Percentiles rank a stretch among this genome's conserved stretches.
phyloP scores from a whole-genome alignment of 1,140 invertebrate species.

The Colletes gigas region DNA sequence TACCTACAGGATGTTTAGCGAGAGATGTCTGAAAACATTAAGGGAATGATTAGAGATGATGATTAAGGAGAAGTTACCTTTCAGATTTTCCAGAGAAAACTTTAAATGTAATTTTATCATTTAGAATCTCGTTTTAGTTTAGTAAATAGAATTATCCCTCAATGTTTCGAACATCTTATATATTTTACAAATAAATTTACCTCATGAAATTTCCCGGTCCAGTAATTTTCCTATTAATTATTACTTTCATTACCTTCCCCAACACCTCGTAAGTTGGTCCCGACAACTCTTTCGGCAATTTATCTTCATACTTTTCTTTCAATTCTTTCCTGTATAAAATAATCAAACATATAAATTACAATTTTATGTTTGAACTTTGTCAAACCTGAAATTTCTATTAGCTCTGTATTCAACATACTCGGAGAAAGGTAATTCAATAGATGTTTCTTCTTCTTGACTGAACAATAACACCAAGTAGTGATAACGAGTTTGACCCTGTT shows the following conservation, averaged over 20 bases:
- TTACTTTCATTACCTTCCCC: slow-evolving; percentile 95
- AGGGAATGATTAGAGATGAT: too few relatives aligned
- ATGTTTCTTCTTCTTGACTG: slow-evolving; percentile 95
- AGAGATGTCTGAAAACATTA: too few relatives aligned
- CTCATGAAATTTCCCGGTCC: slow-evolving; percentile 95
- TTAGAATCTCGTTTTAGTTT: too few relatives aligned
- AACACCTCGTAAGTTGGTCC: slow-evolving; percentile 98
- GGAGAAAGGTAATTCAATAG: slow-evolving; percentile 94
- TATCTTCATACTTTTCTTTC: slow-evolving; percentile 96
- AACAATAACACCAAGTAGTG: slow-evolving; percentile 98
- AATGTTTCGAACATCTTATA: too few relatives aligned
- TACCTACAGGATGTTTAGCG: neutral
- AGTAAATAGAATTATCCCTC: too few relatives aligned
- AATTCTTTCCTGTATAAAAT: slow-evolving; percentile 88
- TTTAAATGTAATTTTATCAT: too few relatives aligned
- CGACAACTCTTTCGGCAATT: slow-evolving; percentile 93
- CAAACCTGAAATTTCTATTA: slow-evolving; percentile 27
- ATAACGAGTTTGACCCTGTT: slow-evolving; percentile 98
- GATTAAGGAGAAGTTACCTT: too few relatives aligned
- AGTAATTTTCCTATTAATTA: slow-evolving; percentile 97
- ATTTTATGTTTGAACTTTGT: slow-evolving; percentile 18
- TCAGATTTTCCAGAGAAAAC: too few relatives aligned
- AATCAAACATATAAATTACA: slow-evolving; percentile 49
- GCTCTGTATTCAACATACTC: slow-evolving; percentile 85
- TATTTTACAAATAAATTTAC: slow-evolving; percentile 79